Base-by-base conservation (phyloP, 2,113 vertebrate species). In the Ceyx melanurus region DNA sequence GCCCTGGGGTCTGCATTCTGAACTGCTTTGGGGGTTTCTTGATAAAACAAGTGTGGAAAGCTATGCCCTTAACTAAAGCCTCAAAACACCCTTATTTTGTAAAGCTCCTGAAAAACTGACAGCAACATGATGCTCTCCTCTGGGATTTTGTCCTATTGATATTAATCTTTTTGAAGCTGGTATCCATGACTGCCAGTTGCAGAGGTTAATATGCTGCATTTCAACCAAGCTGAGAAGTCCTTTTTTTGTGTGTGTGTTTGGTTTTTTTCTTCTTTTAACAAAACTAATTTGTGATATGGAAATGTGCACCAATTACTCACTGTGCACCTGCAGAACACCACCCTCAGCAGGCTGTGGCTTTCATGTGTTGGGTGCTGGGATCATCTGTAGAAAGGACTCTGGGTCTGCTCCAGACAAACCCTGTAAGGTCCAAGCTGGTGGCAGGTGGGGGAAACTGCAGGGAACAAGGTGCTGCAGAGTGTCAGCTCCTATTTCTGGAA, bases 111-210 rank as follows among this genome's bases (percentile, higher is more conserved):
- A 46, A 82, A 53, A 91, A 28, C 42, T 29, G 67, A 46, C 42
- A 85, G 85, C 56, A 17, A 16, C 3, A 33, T 15, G 79, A 66
- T 66, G 54, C 61, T 72, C 0, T 90, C 93, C 83, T 90, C 35
- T 75, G 88, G 92, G 96, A 75, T 86, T 94, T 57, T 81, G 61
- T 83, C 53, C 72, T 78, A 72, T 22, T 72, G 90, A 82, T 96
- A 88, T 48, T 57, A 60, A 78, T 90, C 14, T 90, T 91, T 96
- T 88, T 92, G 93, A 94, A 94, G 83, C 82, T 77, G 60, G 93
- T 96, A 81, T 94, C 88, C 92, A 79, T 86, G 90, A 89, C 86
- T 90, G 86, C 86, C 17, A 6, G 23, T 90, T 94, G 71, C 77
- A 92, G 45, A 89, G 88, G 90, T 95, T 95, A 94, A 96, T 76